phyloP scores from a whole-genome alignment of 2,797 vertebrate species.

The Hypotaenidia okinawae region DNA sequence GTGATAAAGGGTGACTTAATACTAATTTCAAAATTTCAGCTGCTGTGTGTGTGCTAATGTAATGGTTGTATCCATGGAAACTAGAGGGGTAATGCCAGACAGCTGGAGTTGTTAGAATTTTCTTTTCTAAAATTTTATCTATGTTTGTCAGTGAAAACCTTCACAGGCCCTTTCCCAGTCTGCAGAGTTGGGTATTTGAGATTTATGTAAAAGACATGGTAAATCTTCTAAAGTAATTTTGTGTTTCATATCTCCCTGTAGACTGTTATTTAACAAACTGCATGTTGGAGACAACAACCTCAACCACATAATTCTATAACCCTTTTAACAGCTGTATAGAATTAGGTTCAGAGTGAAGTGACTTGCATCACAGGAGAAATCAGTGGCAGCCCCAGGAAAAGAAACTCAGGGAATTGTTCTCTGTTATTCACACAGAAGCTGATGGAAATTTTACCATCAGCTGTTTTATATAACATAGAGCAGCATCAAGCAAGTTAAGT shows the following conservation, averaged over 20 bases:
- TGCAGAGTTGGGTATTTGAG: background rate
- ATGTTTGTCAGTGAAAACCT: background rate
- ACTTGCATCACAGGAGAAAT: background rate
- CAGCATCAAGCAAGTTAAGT: background rate
- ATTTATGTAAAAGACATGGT: background rate
- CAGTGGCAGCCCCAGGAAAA: background rate
- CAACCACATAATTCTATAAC: background rate
- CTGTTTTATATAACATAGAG: background rate
- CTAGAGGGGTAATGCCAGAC: constrained; percentile 20
- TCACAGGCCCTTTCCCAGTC: background rate
- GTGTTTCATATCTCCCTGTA: background rate
- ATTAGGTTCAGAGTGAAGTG: background rate
- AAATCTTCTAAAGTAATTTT: background rate
- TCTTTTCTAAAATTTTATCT: background rate
- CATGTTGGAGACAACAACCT: background rate
- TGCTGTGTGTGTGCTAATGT: constrained; percentile 17
- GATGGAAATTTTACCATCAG: background rate
- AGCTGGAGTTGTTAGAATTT: background rate
- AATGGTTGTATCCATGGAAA: constrained; percentile 68
- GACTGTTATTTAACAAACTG: background rate
- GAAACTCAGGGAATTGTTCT: background rate
- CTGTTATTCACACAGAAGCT: background rate
- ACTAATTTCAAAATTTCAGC: constrained; percentile 32
- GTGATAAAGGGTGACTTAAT: background rate
- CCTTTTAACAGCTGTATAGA: background rate